Evolutionary conservation across 2,113 vertebrate species (phyloP).

Genomic region (Ammodramus savannarum): DNA sequence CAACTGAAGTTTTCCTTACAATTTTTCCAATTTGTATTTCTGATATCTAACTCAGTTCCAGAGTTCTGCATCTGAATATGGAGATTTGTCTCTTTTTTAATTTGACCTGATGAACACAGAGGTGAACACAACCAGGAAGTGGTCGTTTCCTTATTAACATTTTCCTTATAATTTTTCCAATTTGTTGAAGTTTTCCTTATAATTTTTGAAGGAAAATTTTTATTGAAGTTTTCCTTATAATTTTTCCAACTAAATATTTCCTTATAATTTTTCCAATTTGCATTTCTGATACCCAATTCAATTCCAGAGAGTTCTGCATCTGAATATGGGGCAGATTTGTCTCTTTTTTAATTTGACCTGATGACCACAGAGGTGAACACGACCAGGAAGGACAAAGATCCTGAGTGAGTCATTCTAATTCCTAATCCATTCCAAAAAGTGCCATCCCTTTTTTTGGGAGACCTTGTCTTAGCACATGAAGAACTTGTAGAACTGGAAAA

Average conservation of each 20-base stretch:
- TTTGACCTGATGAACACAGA: neutral
- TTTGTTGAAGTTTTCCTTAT: too few relatives aligned
- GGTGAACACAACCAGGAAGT: neutral
- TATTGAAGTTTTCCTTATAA: too few relatives aligned
- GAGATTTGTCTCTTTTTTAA: neutral
- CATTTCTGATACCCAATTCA: neutral
- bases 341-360: neutral
- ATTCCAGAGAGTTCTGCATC: neutral
- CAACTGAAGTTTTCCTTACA: neutral
- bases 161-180: too few relatives aligned
- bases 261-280: rapidly evolving
- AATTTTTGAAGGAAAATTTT: too few relatives aligned
- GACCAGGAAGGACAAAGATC: neutral
- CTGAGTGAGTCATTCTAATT: neutral
- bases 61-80: neutral
- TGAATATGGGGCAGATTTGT: neutral
- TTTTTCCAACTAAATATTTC: neutral
- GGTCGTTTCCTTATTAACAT: too few relatives aligned
- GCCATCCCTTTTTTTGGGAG: neutral
- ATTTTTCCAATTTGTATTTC: neutral
- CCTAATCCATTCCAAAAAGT: neutral
- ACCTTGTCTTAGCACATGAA: neutral
- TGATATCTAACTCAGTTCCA: neutral
- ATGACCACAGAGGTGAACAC: neutral
- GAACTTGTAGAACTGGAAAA: neutral